phyloP scores from a whole-genome alignment of 2,797 vertebrate genomes.

The Notolabrus celidotus region DNA sequence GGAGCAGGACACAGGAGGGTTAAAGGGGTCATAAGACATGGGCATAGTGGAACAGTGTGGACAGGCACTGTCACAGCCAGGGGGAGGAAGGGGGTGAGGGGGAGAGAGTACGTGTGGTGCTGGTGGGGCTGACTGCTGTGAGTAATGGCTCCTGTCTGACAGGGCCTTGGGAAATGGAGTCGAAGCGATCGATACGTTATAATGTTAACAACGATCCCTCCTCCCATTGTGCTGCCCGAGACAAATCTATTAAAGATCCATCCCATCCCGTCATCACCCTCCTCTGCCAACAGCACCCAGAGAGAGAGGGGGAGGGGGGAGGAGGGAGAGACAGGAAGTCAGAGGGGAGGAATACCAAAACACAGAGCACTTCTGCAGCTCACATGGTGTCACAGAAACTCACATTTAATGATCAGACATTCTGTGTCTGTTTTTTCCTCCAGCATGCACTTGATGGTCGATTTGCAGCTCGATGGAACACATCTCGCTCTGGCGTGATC shows the following conservation, averaged over 20 bases:
- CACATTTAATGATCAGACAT: constrained; percentile 27
- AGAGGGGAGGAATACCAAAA: constrained; percentile 51
- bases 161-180: constrained; percentile 79
- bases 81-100: constrained; percentile 2
- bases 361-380: constrained; percentile 47
- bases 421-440: constrained; percentile 9
- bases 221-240: constrained; percentile 78
- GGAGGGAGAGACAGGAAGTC: constrained; percentile 17
- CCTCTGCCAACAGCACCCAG: constrained; percentile 55
- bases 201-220: constrained; percentile 83
- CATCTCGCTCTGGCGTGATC: constrained; percentile 54
- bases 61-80: constrained; percentile 64
- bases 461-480: constrained; percentile 66
- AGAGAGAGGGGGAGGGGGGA: constrained; percentile 37
- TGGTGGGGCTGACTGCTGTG: constrained; percentile 68
- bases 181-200: constrained; percentile 84
- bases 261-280: constrained; percentile 69
- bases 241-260: constrained; percentile 83
- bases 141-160: constrained; percentile 82
- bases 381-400: constrained; percentile 54
- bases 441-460: constrained; percentile 44
- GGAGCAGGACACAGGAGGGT: constrained; percentile 21
- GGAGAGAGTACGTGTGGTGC: constrained; percentile 36
- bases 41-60: constrained; percentile 49
- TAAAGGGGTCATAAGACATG: constrained; percentile 55